Base-by-base conservation (phyloP, 2,113 vertebrate genomes). In the Amblyopsis rosae region DNA sequence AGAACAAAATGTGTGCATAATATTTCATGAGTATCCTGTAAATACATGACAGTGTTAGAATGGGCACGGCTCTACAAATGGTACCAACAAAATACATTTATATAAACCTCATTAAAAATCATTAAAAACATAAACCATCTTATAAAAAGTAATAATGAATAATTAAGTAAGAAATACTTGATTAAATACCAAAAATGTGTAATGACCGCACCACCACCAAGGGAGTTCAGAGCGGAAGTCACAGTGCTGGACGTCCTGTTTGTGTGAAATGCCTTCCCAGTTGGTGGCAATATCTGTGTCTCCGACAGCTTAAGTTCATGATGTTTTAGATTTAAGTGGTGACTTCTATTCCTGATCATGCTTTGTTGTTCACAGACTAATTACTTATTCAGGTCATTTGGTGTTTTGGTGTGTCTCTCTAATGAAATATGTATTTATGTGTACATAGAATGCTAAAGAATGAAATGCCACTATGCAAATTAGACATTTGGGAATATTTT, bases 211-310 rank as follows among this genome's bases (percentile, higher is more conserved):
- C 4, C 5, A 41, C 54, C 77, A 65, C 61, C 19, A 47, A 69
- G 62, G 5, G 35, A 7, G 59, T 79, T 68, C 61, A 64, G n/a
- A 41, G 65, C 83, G 70, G 77, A 83, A 81, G 63, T 69, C 72
- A 72, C 62, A 60, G 12, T 41, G 75, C 78, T 82, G 67, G 68
- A 84, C 77, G 82, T 91, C 90, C 90, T 92, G 87, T 92, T 91
- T 90, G 86, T 17, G 73, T 63, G 80, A 81, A 69, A 82, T 41
- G 35, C 59, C 77, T 82, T 90, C 89, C 89, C 88, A 89, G 84
- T 86, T 91, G 73, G 86, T 72, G 61, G 57, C 76, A 50, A 78
- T 72, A 75, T 81, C 80, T 72, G 74, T 64, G 79, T 64, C 70
- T 68, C 61, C 58, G 62, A 72, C 73, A 84, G 54, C 48, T 65